Conservation (phyloP, 2,113 vertebrate species). For the Esox niger region DNA sequence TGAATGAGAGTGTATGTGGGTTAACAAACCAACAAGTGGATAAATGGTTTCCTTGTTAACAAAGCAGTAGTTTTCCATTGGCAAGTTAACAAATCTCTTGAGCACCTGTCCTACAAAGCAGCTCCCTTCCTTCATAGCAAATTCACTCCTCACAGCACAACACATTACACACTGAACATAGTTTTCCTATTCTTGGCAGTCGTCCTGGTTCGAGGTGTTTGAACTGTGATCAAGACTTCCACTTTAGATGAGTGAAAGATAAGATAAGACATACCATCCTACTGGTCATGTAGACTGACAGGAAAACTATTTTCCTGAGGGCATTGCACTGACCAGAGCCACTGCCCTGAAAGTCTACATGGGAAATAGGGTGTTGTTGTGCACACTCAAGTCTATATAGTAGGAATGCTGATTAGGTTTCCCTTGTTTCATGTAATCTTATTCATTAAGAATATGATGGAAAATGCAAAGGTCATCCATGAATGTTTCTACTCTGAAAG, state of each 20-base stretch:
- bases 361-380: no score
- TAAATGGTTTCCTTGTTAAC: constrained; percentile 66
- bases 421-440: no score
- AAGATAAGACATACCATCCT: not conserved
- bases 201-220: no score
- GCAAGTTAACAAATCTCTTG: constrained; percentile 53
- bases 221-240: not conserved
- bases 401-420: no score
- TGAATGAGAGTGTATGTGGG: constrained; percentile 43
- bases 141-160: constrained; percentile 37
- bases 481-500: no score
- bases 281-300: not conserved
- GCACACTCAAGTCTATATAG: no score
- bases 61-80: constrained; percentile 39
- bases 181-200: no score
- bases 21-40: constrained; percentile 42
- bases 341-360: no score
- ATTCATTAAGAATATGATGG: no score
- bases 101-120: no score
- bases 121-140: constrained; percentile 40
- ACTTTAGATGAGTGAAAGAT: not conserved
- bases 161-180: not conserved
- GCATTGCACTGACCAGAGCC: no score
- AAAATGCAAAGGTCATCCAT: no score
- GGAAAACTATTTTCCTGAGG: not conserved